A percentile compares a stretch with the other conserved stretches of the same genome.
phyloP scores from a whole-genome alignment of 2,888 invertebrate species.

The Maniola hyperantus region DNA sequence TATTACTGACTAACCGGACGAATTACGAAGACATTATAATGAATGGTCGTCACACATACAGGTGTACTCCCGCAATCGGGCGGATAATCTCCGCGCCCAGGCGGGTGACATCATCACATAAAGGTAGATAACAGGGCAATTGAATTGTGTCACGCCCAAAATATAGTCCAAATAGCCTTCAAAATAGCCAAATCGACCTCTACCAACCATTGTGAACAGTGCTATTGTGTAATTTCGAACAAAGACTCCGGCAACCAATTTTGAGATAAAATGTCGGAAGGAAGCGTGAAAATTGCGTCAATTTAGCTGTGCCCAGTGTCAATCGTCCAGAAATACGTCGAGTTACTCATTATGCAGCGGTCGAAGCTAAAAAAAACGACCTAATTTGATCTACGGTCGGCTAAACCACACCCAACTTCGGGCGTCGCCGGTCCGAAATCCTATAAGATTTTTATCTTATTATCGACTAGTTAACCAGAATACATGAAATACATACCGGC shows the following conservation, averaged over 20 bases:
- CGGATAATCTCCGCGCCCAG: slow-evolving; percentile 62
- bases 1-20: slow-evolving; percentile 30
- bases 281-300: slow-evolving; percentile 34
- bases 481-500: slow-evolving; percentile 67
- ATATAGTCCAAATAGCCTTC: slow-evolving; percentile 33
- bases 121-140: slow-evolving; percentile 67
- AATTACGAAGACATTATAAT: slow-evolving; percentile 35
- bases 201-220: slow-evolving; percentile 14
- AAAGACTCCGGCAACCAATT: slow-evolving; percentile 7
- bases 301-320: slow-evolving; percentile 38
- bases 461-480: slow-evolving; percentile 52
- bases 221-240: slow-evolving; percentile 9
- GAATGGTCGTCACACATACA: slow-evolving; percentile 21
- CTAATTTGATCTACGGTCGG: slow-evolving; percentile 49
- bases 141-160: slow-evolving; percentile 72
- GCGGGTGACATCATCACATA: slow-evolving; percentile 73
- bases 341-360: slow-evolving; percentile 45
- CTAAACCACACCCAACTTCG: slow-evolving; percentile 72
- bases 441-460: slow-evolving; percentile 47
- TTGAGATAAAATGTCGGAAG: slow-evolving; percentile 35
- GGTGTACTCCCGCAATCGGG: slow-evolving; percentile 41
- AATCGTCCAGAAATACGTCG: slow-evolving; percentile 46
- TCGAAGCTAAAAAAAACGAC: slow-evolving; percentile 60
- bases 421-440: slow-evolving; percentile 46
- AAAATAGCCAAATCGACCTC: slow-evolving; percentile 40